Evolutionary conservation across 2,888 invertebrate species (phyloP).

Genomic region (Chouioia cunea): DNA sequence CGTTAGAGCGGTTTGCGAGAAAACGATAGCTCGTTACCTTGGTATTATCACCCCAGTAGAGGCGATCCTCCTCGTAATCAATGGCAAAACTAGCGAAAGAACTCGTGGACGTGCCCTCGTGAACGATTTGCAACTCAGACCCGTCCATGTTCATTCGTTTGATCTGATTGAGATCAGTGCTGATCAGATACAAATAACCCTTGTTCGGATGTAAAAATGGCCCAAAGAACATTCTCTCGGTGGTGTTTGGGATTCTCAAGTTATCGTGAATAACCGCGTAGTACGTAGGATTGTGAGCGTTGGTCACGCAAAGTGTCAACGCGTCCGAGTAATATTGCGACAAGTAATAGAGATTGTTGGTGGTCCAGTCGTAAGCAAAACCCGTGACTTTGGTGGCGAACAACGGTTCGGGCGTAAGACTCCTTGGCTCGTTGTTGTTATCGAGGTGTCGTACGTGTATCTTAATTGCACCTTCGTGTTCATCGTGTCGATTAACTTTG

Average conservation of each 20-base stretch:
- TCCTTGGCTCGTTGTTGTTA: neutral
- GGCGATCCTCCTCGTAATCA: constrained; percentile 24
- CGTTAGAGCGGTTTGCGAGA: neutral
- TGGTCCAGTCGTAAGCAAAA: constrained; percentile 34
- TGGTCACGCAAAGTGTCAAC: constrained; percentile 23
- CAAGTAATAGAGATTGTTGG: constrained; percentile 40
- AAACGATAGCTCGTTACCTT: constrained; percentile 11
- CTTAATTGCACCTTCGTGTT: too few species aligned
- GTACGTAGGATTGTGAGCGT: constrained; percentile 21
- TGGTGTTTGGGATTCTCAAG: too few species aligned
- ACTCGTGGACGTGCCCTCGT: too few species aligned
- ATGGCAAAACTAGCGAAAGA: neutral
- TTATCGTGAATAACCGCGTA: constrained; percentile 27
- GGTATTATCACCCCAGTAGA: constrained; percentile 29
- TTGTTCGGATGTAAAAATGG: constrained; percentile 26
- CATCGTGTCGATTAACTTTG: constrained; percentile 1
- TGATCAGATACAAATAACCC: constrained; percentile 28
- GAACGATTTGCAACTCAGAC: neutral
- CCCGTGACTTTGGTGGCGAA: constrained; percentile 1
- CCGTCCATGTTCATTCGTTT: too few species aligned
- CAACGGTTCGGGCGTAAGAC: constrained; percentile 18
- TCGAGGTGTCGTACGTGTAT: constrained; percentile 1
- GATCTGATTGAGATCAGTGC: too few species aligned
- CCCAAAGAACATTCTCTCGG: neutral
- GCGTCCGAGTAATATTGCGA: constrained; percentile 27